phyloP scores from a whole-genome alignment of 2,888 invertebrate species.

The Drosophila tripunctata region DNA sequence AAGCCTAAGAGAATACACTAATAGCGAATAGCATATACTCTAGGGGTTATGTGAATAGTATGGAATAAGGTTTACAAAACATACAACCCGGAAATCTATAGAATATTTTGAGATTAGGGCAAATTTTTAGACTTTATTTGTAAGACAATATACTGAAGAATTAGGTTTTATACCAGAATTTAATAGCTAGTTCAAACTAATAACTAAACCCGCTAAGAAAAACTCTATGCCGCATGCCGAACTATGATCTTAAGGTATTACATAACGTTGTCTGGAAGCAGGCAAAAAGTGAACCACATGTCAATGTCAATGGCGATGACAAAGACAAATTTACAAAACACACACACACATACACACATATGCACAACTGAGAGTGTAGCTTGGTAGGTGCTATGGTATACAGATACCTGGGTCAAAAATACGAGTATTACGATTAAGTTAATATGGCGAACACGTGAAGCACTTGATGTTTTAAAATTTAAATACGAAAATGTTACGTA shows the following conservation, averaged over 20 bases:
- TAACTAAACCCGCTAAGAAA: neutral
- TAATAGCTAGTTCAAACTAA: too few species aligned
- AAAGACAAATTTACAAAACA: conserved; percentile 66
- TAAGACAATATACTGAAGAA: too few species aligned
- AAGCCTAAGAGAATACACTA: too few species aligned
- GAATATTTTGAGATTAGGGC: too few species aligned
- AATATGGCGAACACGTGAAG: conserved; percentile 12
- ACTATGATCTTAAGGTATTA: conserved; percentile 30
- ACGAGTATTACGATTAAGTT: conserved; percentile 17
- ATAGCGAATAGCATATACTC: neutral
- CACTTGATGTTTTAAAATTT: conserved; percentile 48
- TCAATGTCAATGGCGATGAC: conserved; percentile 78
- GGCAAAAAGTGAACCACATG: conserved; percentile 62
- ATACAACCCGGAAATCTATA: too few species aligned
- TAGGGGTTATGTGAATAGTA: neutral
- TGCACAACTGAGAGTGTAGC: neutral
- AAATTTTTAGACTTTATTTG: too few species aligned
- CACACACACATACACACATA: neutral
- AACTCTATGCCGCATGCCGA: conserved; percentile 8
- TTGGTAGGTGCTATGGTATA: conserved; percentile 1
- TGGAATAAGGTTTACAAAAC: too few species aligned
- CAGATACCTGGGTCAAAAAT: conserved; percentile 35
- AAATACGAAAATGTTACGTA: conserved; percentile 56
- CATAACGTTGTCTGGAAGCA: conserved; percentile 19
- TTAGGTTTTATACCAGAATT: too few species aligned